Base-by-base conservation (phyloP, 2,113 vertebrate genomes). In the Lampris incognitus region DNA sequence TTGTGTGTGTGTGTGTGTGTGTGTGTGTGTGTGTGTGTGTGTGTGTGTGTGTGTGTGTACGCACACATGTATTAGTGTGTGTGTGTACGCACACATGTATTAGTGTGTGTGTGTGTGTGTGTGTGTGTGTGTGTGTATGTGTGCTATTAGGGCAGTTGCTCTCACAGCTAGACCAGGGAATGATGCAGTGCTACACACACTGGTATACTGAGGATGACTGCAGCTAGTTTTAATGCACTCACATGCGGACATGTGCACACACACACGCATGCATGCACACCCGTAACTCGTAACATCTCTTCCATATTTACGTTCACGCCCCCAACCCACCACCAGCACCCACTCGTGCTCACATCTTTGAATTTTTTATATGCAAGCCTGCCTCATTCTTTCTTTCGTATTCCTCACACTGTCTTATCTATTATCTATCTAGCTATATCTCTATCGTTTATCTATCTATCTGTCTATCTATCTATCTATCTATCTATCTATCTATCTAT, bases 181-280 rank as follows among this genome's bases (percentile, higher is more conserved):
- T 73, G 57, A 86, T 84, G 66, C 71, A 75, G 67, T 69, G 68
- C 72, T 81, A 54, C n/a, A 9, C 57, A 69, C 55, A 39, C 44
- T 76, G 38, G 55, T 62, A 70, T 83, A 67, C 68, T 37, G 82
- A 71, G 65, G 42, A 51, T 24, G 11, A 66, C 77, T 79, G 79
- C 82, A 77, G 74, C 46, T 68, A 41, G 51, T 48, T 24, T 24
- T 24, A 24, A 3, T 37, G 51, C 44, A 64, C 44, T 49, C n/a
- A 4, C 48, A 5, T 11, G 60, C 56, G 42, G 56, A 69, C 24
- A 46, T 57, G 13, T 65, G 50, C 56, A 78, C 59, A 41, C 55
- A 65, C 11, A 5, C 59, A 61, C 37, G 13, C 55, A 57, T 24
- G 8, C 13, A 57, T 7, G 2, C 59, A 9, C 8, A 61, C 2